Base-by-base conservation (phyloP, 2,113 vertebrate species). In the Otocyon megalotis region DNA sequence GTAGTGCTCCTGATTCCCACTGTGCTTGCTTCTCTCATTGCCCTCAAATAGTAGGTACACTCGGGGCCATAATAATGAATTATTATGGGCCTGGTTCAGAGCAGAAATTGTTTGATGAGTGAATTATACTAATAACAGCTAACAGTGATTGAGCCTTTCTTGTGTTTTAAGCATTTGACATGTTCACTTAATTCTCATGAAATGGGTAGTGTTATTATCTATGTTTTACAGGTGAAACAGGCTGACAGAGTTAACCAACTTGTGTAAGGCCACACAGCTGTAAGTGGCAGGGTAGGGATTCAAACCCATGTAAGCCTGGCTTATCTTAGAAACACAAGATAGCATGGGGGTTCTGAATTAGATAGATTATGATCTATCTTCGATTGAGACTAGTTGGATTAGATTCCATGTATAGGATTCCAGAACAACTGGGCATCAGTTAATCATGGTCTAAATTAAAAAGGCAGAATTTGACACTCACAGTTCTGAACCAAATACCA, bases 401-500 rank as follows among this genome's bases (percentile, higher is more conserved):
- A 92, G 77, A 62, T 35, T 86, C 32, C 16, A 65, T 86, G 63
- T 69, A 37, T 92, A 74, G 56, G n/a, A 93, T 85, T 81, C 24
- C 54, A 86, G 35, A 26, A 86, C 17, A 92, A 3, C 7, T 83
- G 79, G 71, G 28, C 32, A 88, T 92, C n/a, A 74, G 5, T 85
- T 97, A 56, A 69, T 94, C 76, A 67, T 81, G 43, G 16, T 86
- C 32, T 76, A 43, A 94, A 86, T 74, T 30, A 90, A 90, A 94
- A 96, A 93, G 37, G 17, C 85, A 94, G 71, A 89, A 53, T 80
- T 92, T 93, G 26, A 93, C 17, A 94, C 63, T 17, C 48, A 60
- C 48, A 56, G 67, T 83, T 93, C 72, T 86, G 71, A 86, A 89
- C 71, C 71, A 94, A 58, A 92, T 96, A 81, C 32, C 72, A 94